Evolutionary conservation across 2,888 invertebrate species (phyloP).

Genomic region (Nomada hirtipes): DNA sequence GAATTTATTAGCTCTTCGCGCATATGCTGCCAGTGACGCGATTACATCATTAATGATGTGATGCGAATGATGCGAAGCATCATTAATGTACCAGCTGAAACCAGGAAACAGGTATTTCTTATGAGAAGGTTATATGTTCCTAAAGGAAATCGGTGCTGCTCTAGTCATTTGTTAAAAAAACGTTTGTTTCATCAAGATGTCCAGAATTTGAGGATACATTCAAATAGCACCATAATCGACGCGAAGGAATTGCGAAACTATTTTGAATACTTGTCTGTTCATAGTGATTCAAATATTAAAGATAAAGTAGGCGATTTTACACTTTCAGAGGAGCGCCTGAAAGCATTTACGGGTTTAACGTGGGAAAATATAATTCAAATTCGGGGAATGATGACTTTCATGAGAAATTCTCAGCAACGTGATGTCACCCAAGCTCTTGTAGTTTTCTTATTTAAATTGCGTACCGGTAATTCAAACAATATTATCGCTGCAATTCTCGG

Average conservation of each 20-base stretch:
- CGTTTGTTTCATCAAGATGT: slow-evolving; percentile 15
- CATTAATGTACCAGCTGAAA: slow-evolving; percentile 12
- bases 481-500: slow-evolving; percentile 50
- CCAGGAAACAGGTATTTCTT: neutral
- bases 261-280: slow-evolving; percentile 7
- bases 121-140: slow-evolving; percentile 18
- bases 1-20: too few species aligned
- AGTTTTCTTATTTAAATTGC: slow-evolving; percentile 54
- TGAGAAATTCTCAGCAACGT: slow-evolving; percentile 1
- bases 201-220: slow-evolving; percentile 3
- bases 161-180: slow-evolving; percentile 17
- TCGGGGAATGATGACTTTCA: slow-evolving; percentile 12
- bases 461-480: slow-evolving; percentile 56
- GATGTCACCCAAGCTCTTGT: slow-evolving; percentile 10
- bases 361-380: slow-evolving; percentile 5
- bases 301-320: slow-evolving; percentile 20
- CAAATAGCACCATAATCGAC: slow-evolving; percentile 8
- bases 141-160: slow-evolving; percentile 25
- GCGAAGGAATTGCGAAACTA: neutral
- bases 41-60: too few species aligned
- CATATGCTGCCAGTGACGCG: too few species aligned
- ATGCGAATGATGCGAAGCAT: neutral
- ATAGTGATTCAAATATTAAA: neutral
- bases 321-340: neutral
- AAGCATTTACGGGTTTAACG: slow-evolving; percentile 12